Percentiles rank a stretch among this genome's conserved stretches.
phyloP scores from a whole-genome alignment of 2,113 vertebrate genomes.

The Alectura lathami region DNA sequence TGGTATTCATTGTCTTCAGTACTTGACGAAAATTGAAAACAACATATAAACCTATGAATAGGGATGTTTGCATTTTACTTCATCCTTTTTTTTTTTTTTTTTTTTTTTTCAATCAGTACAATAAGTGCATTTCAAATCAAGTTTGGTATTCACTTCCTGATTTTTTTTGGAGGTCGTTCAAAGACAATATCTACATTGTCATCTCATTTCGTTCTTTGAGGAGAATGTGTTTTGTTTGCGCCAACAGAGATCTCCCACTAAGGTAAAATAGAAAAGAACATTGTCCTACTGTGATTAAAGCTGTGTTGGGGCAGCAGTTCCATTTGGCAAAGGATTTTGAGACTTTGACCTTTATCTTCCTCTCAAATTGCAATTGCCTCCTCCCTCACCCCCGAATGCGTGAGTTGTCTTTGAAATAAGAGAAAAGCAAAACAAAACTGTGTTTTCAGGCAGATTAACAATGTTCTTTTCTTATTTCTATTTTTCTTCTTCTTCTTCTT shows the following conservation, averaged over 20 bases:
- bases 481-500: background rate
- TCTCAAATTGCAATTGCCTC: background rate
- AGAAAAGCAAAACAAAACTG: background rate
- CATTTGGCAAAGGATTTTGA: constrained; percentile 47
- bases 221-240: constrained; percentile 63
- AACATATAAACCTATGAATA: background rate
- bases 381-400: accelerated
- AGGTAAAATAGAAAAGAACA: constrained; percentile 53
- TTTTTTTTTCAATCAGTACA: constrained; percentile 28
- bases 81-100: no score
- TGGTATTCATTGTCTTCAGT: constrained; percentile 48
- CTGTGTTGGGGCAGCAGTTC: constrained; percentile 12
- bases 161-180: constrained; percentile 74
- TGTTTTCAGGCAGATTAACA: background rate
- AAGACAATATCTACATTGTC: constrained; percentile 68
- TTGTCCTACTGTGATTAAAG: constrained; percentile 52
- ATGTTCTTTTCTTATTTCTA: background rate
- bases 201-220: constrained; percentile 71
- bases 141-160: constrained; percentile 71
- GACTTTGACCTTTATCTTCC: constrained; percentile 22
- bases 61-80: background rate
- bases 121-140: constrained; percentile 68
- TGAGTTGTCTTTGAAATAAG: constrained; percentile 3
- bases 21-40: constrained; percentile 60
- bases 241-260: constrained; percentile 57